Evolutionary conservation across 2,888 invertebrate species (phyloP).

Genomic region (Chloroclystis v-ata): DNA sequence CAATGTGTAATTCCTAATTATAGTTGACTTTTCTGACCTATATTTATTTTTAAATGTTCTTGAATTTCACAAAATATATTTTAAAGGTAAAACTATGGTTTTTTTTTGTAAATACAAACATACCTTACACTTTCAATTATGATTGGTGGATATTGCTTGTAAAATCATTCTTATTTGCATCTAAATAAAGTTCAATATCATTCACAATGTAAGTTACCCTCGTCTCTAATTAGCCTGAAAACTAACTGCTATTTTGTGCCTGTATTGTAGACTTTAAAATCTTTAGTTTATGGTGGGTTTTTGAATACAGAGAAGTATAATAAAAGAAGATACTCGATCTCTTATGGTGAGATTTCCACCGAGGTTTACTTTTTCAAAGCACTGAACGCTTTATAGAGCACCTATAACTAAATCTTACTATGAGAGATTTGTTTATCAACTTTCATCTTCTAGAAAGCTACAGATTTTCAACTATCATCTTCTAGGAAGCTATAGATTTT

Average conservation of each 20-base stretch:
- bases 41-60: no score
- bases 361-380: constrained; percentile 41
- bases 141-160: constrained; percentile 20
- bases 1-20: no score
- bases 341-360: constrained; percentile 57
- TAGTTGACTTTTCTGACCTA: no score
- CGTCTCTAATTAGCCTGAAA: constrained; percentile 72
- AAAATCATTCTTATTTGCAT: constrained; percentile 29
- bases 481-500: no score
- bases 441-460: no score
- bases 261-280: constrained; percentile 34
- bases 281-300: constrained; percentile 37
- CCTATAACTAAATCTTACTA: constrained; percentile 25
- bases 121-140: constrained; percentile 26
- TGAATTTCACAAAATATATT: no score
- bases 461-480: no score
- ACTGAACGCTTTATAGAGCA: constrained; percentile 35
- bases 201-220: constrained; percentile 41
- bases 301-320: constrained; percentile 33
- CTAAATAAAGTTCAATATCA: constrained; percentile 45
- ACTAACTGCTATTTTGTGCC: constrained; percentile 39
- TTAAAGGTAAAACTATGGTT: no score
- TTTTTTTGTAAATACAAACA: constrained; percentile 16
- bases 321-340: constrained; percentile 72
- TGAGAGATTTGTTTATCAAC: no score